These are phyloP conservation scores for Byasa hedistus DNA, from an alignment of 2,888 invertebrate species.

Conservation along the genomic window DNA sequence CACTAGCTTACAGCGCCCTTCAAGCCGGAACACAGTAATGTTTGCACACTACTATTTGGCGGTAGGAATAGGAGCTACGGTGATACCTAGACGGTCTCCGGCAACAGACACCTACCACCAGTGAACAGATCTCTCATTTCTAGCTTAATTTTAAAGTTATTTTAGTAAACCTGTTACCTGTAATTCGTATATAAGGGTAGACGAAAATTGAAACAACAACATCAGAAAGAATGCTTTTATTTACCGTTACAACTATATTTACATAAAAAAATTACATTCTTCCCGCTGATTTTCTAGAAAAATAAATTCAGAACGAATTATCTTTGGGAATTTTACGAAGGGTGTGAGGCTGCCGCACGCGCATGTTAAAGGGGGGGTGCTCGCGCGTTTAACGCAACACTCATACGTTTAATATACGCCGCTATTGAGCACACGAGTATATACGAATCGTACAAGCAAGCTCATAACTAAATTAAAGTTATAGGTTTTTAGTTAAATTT, in stretches of 20 bases:
- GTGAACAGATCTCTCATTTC: no score
- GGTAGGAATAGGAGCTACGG: no score
- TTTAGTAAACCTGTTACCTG: no score
- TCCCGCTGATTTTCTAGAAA: conserved; percentile 34
- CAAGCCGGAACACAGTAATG: no score
- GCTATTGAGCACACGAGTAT: conserved; percentile 9
- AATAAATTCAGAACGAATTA: conserved; percentile 33
- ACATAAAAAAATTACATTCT: conserved; percentile 31
- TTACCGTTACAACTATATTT: conserved; percentile 33
- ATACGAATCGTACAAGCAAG: not conserved
- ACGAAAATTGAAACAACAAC: conserved; percentile 20
- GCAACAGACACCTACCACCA: no score
- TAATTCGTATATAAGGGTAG: not conserved
- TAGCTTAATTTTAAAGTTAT: no score
- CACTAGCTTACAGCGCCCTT: no score
- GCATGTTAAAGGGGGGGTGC: conserved; percentile 1
- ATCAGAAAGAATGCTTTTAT: conserved; percentile 35
- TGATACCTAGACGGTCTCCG: no score
- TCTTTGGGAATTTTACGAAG: conserved; percentile 30
- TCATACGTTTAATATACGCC: not conserved
- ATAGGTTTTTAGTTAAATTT: not conserved
- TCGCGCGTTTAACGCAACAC: not conserved
- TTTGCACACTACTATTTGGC: no score
- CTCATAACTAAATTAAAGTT: not conserved
- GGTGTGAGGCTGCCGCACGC: conserved; percentile 24